These are phyloP conservation scores for Brotula barbata DNA, from an alignment of 2,797 vertebrate species.

Conservation along the genomic window DNA sequence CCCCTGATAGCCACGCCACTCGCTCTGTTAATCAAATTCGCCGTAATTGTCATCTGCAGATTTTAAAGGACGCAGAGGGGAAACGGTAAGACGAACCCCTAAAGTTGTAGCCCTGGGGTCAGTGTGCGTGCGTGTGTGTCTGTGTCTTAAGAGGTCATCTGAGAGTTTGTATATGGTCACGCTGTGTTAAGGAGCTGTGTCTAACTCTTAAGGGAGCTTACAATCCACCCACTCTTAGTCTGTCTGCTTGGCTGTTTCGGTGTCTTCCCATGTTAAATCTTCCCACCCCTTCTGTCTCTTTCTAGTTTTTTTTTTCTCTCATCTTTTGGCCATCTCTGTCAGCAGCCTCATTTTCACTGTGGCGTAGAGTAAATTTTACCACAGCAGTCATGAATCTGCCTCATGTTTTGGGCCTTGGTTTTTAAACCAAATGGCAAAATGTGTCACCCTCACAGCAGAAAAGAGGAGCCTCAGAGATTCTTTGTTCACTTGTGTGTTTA, in stretches of 20 bases:
- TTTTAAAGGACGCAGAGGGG: conserved; percentile 71
- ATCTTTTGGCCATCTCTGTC: conserved; percentile 17
- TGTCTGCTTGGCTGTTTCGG: conserved; percentile 61
- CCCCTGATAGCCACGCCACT: conserved; percentile 59
- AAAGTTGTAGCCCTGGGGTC: conserved; percentile 56
- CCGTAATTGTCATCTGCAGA: conserved; percentile 75
- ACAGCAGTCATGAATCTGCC: conserved; percentile 7
- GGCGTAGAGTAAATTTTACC: conserved; percentile 17
- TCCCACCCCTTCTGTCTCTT: conserved; percentile 60
- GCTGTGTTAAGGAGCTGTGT: conserved; percentile 61
- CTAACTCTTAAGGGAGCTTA: conserved; percentile 59
- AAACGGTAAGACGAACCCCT: conserved; percentile 62
- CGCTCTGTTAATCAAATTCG: conserved; percentile 79
- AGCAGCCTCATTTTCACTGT: conserved; percentile 28
- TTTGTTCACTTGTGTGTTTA: not conserved
- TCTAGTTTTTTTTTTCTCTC: conserved; percentile 33
- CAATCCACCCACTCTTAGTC: conserved; percentile 68
- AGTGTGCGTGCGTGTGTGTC: conserved; percentile 23
- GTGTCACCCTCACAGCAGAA: not conserved
- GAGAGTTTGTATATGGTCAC: conserved; percentile 68
- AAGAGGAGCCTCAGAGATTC: not conserved
- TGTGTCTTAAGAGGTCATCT: conserved; percentile 56
- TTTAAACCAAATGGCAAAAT: conserved; percentile 8
- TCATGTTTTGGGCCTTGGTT: conserved; percentile 19
- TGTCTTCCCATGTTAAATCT: conserved; percentile 53